A percentile compares a stretch with the other conserved stretches of the same genome.
These are phyloP conservation scores for Athalia cordata DNA, from an alignment of 2,888 invertebrate species.

Conservation along the genomic window DNA sequence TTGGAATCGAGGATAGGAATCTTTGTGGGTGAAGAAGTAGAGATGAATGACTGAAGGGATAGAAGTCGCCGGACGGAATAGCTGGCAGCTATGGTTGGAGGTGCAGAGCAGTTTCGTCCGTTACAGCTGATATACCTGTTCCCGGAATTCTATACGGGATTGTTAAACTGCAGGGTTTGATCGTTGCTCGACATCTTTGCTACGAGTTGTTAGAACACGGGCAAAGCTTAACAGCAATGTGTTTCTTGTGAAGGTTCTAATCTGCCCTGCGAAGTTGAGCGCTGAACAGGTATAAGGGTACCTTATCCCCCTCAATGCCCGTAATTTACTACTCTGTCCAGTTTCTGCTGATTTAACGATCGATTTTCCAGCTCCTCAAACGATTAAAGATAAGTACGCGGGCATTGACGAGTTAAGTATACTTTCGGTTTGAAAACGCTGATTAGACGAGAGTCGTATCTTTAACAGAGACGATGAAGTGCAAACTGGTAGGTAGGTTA, in stretches of 20 bases:
- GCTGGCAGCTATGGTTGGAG: background rate
- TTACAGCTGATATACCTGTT: background rate
- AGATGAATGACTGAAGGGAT: slow-evolving; percentile 7
- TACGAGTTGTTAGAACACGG: slow-evolving; percentile 52
- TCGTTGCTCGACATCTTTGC: slow-evolving; percentile 17
- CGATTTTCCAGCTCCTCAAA: slow-evolving; percentile 17
- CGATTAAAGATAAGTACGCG: slow-evolving; percentile 36
- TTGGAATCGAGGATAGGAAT: background rate
- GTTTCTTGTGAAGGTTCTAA: slow-evolving; percentile 67
- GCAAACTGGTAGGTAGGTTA: slow-evolving; percentile 15
- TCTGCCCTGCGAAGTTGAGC: slow-evolving; percentile 56
- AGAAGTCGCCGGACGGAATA: background rate
- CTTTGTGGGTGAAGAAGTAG: background rate
- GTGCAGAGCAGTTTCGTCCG: background rate
- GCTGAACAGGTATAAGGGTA: background rate
- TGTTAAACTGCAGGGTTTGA: background rate
- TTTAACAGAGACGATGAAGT: slow-evolving; percentile 26
- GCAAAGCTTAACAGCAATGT: slow-evolving; percentile 65
- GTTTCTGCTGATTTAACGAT: slow-evolving; percentile 37
- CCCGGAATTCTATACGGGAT: background rate
- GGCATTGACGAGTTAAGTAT: slow-evolving; percentile 38
- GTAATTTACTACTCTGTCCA: slow-evolving; percentile 18
- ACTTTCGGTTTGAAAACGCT: slow-evolving; percentile 37
- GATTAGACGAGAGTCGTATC: slow-evolving; percentile 36
- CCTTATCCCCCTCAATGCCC: background rate